Percentiles rank a stretch among this genome's conserved stretches.
Evolutionary conservation across 2,888 invertebrate genomes (phyloP).

Genomic region (Drosophila ochracea): DNA sequence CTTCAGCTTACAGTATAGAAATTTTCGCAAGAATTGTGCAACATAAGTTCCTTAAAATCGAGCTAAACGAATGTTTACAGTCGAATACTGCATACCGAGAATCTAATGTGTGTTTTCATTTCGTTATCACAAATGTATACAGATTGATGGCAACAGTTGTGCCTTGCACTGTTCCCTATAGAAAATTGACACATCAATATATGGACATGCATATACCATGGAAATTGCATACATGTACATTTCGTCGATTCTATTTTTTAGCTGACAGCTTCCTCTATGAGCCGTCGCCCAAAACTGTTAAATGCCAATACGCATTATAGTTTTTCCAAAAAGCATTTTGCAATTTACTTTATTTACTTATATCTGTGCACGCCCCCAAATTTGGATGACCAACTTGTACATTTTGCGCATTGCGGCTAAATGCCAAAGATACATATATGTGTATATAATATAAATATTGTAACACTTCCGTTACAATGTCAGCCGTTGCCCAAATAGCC

Average conservation of each 20-base stretch:
- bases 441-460: constrained; percentile 28
- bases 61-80: background rate
- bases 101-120: background rate
- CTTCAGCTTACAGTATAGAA: background rate
- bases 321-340: constrained; percentile 22
- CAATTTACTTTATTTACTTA: constrained; percentile 25
- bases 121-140: constrained; percentile 9
- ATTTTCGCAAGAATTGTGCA: background rate
- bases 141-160: constrained; percentile 42
- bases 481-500: constrained; percentile 30
- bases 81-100: background rate
- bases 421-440: constrained; percentile 30
- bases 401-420: constrained; percentile 70
- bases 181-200: background rate
- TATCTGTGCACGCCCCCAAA: constrained; percentile 34
- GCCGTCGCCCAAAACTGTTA: background rate
- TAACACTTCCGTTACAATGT: constrained; percentile 65
- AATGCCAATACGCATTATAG: constrained; percentile 19
- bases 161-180: background rate
- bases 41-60: background rate
- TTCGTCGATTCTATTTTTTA: constrained; percentile 1
- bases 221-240: constrained; percentile 3
- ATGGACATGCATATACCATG: background rate
- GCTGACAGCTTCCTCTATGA: constrained; percentile 18
- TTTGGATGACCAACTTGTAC: constrained; percentile 35